Conservation (phyloP, 2,797 vertebrate species). For the Acanthiza pusilla region DNA sequence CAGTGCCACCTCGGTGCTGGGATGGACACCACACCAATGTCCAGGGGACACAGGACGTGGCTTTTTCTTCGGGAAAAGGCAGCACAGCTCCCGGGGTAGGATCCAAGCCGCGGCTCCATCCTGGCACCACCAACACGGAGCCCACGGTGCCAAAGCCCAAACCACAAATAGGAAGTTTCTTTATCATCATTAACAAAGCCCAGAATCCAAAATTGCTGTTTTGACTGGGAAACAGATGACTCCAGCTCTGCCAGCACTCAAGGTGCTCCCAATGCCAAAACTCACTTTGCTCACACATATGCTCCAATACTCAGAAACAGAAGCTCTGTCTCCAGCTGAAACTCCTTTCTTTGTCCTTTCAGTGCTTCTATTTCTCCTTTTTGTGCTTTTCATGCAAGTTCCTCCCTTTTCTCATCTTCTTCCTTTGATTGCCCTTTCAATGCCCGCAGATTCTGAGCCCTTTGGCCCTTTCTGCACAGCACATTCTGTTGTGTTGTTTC, state of each 20-base stretch:
- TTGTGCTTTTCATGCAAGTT: background rate
- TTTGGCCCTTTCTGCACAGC: background rate
- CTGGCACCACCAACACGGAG: background rate
- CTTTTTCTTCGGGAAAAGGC: rapidly evolving
- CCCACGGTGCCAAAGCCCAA: background rate
- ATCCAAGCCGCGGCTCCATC: background rate
- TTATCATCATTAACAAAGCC: slow-evolving; percentile 30
- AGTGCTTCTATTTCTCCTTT: background rate
- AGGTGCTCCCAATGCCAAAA: slow-evolving; percentile 38
- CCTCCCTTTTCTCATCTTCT: background rate
- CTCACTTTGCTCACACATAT: slow-evolving; percentile 27
- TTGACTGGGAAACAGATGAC: slow-evolving; percentile 32
- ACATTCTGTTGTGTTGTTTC: background rate
- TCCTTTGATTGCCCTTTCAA: background rate
- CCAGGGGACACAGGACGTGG: rapidly evolving
- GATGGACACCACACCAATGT: rapidly evolving
- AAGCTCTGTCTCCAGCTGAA: background rate
- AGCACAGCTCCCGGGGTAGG: rapidly evolving
- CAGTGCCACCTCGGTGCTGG: rapidly evolving
- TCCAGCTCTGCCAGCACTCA: slow-evolving; percentile 26
- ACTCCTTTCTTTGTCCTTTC: background rate
- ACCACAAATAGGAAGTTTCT: background rate
- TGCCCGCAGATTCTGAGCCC: background rate
- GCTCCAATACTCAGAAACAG: background rate
- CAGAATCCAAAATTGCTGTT: slow-evolving; percentile 11